Percentiles rank a stretch among this genome's conserved stretches.
These are phyloP conservation scores for Xylota segnis DNA, from an alignment of 2,888 invertebrate genomes.

Conservation along the genomic window DNA sequence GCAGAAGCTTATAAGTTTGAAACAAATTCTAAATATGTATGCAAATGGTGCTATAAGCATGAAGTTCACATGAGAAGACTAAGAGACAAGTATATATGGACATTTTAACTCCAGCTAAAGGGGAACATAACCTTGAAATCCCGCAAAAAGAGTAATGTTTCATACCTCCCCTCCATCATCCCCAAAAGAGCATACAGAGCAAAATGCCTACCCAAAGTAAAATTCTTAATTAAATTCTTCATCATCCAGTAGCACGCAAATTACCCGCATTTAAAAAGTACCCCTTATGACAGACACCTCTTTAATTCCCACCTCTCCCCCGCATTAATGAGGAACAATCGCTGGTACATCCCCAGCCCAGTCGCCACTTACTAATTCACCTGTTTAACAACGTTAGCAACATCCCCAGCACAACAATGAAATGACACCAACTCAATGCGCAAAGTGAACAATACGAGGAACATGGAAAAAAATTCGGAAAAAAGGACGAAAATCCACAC, in stretches of 20 bases:
- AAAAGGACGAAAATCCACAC: conserved; percentile 10
- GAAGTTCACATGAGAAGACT: no score
- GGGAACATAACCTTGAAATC: no score
- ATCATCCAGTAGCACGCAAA: conserved; percentile 48
- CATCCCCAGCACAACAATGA: conserved; percentile 39
- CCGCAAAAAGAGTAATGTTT: no score
- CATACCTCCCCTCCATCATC: neutral
- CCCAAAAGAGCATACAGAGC: neutral
- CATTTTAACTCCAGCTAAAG: no score
- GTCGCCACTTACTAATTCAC: neutral
- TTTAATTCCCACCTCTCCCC: conserved; percentile 34
- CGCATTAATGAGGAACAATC: conserved; percentile 12
- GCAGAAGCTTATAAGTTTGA: no score
- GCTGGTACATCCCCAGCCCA: neutral
- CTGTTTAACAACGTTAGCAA: conserved; percentile 23
- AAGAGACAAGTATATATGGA: no score
- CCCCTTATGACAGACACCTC: conserved; percentile 29
- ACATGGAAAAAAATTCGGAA: neutral
- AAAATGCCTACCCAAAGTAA: conserved; percentile 9
- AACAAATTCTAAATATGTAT: no score
- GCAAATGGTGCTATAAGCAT: no score
- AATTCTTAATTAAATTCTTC: conserved; percentile 50
- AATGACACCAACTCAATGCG: conserved; percentile 31
- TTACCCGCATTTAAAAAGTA: conserved; percentile 35
- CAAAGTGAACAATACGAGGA: conserved; percentile 22